Base-by-base conservation (phyloP, 1,140 invertebrate species). In the Drosophila mauritiana region DNA sequence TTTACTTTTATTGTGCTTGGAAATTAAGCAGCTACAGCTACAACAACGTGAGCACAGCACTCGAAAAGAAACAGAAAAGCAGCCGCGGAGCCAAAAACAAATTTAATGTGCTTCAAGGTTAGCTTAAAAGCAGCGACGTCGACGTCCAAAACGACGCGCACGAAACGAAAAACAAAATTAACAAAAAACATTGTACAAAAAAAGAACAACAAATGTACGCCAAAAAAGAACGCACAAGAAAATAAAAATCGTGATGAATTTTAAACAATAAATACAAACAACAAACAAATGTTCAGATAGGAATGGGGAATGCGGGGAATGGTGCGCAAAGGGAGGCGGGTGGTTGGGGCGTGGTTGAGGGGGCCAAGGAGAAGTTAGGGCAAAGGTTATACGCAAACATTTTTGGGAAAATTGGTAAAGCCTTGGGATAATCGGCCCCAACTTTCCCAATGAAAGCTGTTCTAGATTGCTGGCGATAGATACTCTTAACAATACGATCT, bases 191-290 rank as follows among this genome's bases (percentile, higher is more conserved):
- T 22, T 49, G 22, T 36, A 54, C 25, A 54, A 70, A 39, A 48
- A 62, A 86, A 48, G 7, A 55, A 61, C 40, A 73, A 53, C 68
- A 56, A 74, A 36, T 51, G 11, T 52, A 53, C 43, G 67, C 49
- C 49, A 53, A 76, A 56, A 52, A 72, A 67, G 57, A 83, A 75
- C 75, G 67, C 57, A 84, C 78, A 84, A 69, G 65, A 72, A 86
- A 88, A 86, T 86, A 79, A 86, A 82, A 86, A 77, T 86, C 83
- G 82, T 86, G 82, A 86, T 86, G 82, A 88, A 83, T 86, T 88
- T 82, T 86, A 83, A 83, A 88, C 70, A 82, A 86, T 83, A 83
- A 88, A 88, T 73, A 83, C 80, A 76, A 59, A 69, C 73, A 83
- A 76, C 76, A 76, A 76, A 63, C 56, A 79, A 82, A 65, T 76